Percentiles rank a stretch among this genome's conserved stretches.
These are phyloP conservation scores for Frankliniella intonsa DNA, from an alignment of 2,888 invertebrate species.

Conservation along the genomic window DNA sequence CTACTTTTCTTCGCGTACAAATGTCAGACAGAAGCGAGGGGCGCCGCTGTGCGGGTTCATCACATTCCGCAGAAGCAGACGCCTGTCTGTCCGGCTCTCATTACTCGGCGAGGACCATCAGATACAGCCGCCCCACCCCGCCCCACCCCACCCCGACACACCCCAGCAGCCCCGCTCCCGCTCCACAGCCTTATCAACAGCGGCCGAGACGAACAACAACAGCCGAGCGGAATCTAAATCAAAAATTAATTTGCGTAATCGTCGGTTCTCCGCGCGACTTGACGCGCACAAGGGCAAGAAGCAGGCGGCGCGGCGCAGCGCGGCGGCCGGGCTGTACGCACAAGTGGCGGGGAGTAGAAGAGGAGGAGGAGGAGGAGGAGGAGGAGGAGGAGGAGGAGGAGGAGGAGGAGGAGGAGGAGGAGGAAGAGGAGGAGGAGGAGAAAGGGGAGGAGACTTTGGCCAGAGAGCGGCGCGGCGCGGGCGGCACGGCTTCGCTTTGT, in stretches of 20 bases:
- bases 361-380: too few relatives aligned
- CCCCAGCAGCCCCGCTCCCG: not conserved
- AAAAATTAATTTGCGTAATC: constrained; percentile 23
- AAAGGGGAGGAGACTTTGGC: too few relatives aligned
- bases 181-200: not conserved
- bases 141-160: not conserved
- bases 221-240: not conserved
- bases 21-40: too few relatives aligned
- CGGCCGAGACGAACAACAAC: not conserved
- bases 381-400: too few relatives aligned
- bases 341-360: not conserved
- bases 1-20: too few relatives aligned
- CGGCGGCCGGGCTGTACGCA: not conserved
- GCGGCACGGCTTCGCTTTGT: not conserved
- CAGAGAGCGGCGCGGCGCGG: too few relatives aligned
- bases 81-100: too few relatives aligned
- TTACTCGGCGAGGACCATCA: too few relatives aligned
- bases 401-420: too few relatives aligned
- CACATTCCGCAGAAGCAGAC: too few relatives aligned
- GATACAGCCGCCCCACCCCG: not conserved
- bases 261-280: constrained; percentile 3
- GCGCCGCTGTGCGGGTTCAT: too few relatives aligned
- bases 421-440: too few relatives aligned
- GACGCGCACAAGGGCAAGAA: not conserved
- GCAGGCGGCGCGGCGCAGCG: not conserved